Evolutionary conservation across 2,888 invertebrate species (phyloP), one percentile per base, ranked within the genome.

Genomic region (Dromius quadrimaculatus): DNA sequence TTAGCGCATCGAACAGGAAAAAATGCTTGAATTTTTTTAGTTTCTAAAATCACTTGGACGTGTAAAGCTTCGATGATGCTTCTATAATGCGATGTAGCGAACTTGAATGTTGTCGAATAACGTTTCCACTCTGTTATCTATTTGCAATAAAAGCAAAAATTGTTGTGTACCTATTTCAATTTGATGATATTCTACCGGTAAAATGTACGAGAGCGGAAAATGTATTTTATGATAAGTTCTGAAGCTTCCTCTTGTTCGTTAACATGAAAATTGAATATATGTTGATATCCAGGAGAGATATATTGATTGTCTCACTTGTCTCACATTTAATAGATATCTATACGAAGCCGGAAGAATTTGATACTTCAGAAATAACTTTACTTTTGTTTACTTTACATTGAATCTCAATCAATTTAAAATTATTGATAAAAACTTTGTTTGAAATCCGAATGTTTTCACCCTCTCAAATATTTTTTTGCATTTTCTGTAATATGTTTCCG

Each of bases 141-240:
- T 32, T 54, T 54, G 23, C 50, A 54, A 54, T 32, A 45, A 32
- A 45, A 43, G 23, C 45, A 63, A 63, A 63, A 63, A 63, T 63
- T 63, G 63, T 63, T 41, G 41, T 63, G 63, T 63, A 43, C 38
- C 63, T 63, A 63, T 63, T 63, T 63, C 20, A 45, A 28, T 54
- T 54, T 23, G 50, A 54, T 47, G 50, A 54, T 54, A 54, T 15
- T 15, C 11, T 47, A 8, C 13, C 19, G 11, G 41, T 3, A 17
- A 41, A 47, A 47, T 11, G 20, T 23, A 11, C 15, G 11, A 47
- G 23, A 47, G 23, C 28, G 32, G 50, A 54, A 54, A 54, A 32
- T 54, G 50, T 54, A 54, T 54, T 15, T 28, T 54, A 54, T 28
- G 15, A 41, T 41, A 41, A 41, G 41, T 41, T 41, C 13, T 2